Percentiles rank a stretch among this genome's conserved stretches.
These are phyloP conservation scores for Scleropages formosus DNA, from an alignment of 2,797 vertebrate species.

Conservation along the genomic window DNA sequence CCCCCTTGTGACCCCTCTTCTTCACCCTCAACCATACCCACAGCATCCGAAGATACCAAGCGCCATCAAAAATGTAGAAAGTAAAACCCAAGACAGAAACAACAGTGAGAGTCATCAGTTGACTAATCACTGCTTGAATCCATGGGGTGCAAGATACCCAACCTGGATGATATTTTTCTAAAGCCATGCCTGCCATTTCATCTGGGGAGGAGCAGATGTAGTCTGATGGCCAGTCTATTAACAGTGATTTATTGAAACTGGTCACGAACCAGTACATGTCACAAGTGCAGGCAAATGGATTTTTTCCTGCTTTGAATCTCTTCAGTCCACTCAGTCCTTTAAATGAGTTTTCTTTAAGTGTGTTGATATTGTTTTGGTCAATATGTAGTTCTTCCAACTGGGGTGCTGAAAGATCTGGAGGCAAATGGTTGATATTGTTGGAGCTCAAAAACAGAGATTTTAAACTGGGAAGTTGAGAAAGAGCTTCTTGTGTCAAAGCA, in stretches of 20 bases:
- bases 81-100: conserved; percentile 40
- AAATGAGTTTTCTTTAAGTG: conserved; percentile 37
- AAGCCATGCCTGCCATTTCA: conserved; percentile 44
- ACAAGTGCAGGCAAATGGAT: conserved; percentile 51
- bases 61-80: conserved; percentile 59
- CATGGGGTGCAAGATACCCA: conserved; percentile 58
- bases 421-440: conserved; percentile 61
- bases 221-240: conserved; percentile 59
- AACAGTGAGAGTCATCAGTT: conserved; percentile 47
- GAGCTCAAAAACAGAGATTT: conserved; percentile 63
- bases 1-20: conserved; percentile 53
- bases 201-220: conserved; percentile 63
- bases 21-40: conserved; percentile 76
- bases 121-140: conserved; percentile 43
- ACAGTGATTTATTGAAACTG: conserved; percentile 54
- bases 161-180: conserved; percentile 61
- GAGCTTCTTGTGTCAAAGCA: conserved; percentile 44
- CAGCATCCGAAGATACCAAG: conserved; percentile 77
- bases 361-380: conserved; percentile 26
- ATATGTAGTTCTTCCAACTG: conserved; percentile 42
- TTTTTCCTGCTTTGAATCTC: conserved; percentile 50
- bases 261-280: conserved; percentile 44
- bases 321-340: conserved; percentile 51
- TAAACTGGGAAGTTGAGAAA: conserved; percentile 48
- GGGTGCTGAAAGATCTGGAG: conserved; percentile 52